These are phyloP conservation scores for Heterotis niloticus DNA, from an alignment of 2,113 vertebrate species.

Conservation along the genomic window DNA sequence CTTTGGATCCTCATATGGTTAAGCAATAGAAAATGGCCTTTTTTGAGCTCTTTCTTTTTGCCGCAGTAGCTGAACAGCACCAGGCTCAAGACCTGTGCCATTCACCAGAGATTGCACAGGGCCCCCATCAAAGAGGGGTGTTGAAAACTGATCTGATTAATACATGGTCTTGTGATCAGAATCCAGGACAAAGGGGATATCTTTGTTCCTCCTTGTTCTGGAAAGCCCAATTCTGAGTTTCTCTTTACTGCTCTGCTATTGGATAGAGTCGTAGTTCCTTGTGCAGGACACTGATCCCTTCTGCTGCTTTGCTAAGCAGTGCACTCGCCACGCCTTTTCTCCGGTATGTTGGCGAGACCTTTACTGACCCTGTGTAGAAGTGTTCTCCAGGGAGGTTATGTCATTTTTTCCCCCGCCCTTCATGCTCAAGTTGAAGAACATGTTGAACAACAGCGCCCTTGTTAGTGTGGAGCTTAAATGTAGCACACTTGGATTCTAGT, in stretches of 20 bases:
- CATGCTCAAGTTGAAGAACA: neutral
- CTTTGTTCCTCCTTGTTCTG: neutral
- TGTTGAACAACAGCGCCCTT: neutral
- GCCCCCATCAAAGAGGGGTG: neutral
- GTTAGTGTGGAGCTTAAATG: neutral
- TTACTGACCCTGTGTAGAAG: neutral
- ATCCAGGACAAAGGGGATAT: constrained; percentile 7
- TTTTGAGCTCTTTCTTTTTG: neutral
- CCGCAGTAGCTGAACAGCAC: too few species aligned
- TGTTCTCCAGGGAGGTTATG: neutral
- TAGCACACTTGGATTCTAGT: neutral
- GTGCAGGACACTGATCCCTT: neutral
- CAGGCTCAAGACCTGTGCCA: too few species aligned
- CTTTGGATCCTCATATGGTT: neutral
- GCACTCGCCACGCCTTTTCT: too few species aligned
- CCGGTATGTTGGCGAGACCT: constrained; percentile 3
- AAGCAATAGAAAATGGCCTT: neutral
- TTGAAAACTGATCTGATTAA: neutral
- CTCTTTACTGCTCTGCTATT: neutral
- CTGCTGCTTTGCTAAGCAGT: too few species aligned
- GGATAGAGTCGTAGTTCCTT: neutral
- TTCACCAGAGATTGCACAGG: too few species aligned
- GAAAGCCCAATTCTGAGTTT: neutral
- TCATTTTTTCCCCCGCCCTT: neutral
- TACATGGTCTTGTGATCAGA: constrained; percentile 13